These are phyloP conservation scores for Tiliacea citrago DNA, from an alignment of 2,888 invertebrate species.

Conservation along the genomic window DNA sequence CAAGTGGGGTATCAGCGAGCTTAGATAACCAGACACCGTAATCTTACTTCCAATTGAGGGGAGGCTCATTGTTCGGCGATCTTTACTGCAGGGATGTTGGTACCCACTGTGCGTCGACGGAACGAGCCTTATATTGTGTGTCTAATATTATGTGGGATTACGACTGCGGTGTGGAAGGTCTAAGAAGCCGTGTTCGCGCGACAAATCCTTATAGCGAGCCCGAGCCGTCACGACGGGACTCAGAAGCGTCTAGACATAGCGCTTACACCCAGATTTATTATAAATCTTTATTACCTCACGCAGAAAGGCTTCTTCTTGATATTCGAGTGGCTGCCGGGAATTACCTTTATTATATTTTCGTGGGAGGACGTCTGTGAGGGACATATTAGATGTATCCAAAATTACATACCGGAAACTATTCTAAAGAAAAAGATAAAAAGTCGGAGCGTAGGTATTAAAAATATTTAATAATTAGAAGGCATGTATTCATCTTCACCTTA, in stretches of 20 bases:
- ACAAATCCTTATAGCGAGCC: conserved; percentile 75
- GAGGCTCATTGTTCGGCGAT: conserved; percentile 45
- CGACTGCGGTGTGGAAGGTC: conserved; percentile 46
- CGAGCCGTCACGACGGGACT: conserved; percentile 62
- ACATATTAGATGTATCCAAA: conserved; percentile 14
- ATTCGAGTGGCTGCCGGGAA: conserved; percentile 10
- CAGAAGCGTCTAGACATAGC: conserved; percentile 76
- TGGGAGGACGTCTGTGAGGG: background rate
- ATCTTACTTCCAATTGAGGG: conserved; percentile 40
- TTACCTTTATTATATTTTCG: conserved; percentile 14
- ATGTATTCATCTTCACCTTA: too few species aligned
- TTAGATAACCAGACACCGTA: conserved; percentile 35
- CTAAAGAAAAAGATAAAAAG: too few species aligned
- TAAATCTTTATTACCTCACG: conserved; percentile 59
- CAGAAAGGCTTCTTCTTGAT: conserved; percentile 42
- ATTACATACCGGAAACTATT: conserved; percentile 14
- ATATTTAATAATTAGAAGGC: too few species aligned
- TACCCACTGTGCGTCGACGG: conserved; percentile 11
- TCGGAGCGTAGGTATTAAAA: too few species aligned
- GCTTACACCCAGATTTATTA: conserved; percentile 61
- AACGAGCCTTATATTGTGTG: conserved; percentile 44
- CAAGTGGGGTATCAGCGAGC: conserved; percentile 35
- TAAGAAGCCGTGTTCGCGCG: conserved; percentile 73
- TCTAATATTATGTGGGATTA: conserved; percentile 58
- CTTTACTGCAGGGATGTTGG: conserved; percentile 41